These are phyloP conservation scores for Trachymyrmex cornetzi DNA, from an alignment of 1,140 invertebrate genomes.

Conservation along the genomic window DNA sequence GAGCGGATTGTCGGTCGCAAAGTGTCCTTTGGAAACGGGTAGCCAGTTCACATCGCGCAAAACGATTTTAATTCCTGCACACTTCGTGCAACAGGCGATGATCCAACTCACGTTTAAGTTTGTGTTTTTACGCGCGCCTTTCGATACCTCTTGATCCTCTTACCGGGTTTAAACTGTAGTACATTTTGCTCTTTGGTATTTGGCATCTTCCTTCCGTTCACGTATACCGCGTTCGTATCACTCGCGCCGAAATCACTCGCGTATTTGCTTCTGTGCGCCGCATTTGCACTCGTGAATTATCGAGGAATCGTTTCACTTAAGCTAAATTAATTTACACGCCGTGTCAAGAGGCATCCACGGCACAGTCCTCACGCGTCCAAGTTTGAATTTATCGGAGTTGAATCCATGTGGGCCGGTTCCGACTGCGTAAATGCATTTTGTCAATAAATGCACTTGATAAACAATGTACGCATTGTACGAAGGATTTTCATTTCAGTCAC, in stretches of 20 bases:
- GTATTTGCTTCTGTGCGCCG: background rate
- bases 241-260: slow-evolving; percentile 14
- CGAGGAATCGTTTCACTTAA: slow-evolving; percentile 10
- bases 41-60: background rate
- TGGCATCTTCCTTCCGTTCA: slow-evolving; percentile 8
- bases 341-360: background rate
- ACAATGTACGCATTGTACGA: background rate
- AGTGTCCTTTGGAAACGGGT: background rate
- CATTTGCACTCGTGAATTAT: slow-evolving; percentile 50
- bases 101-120: slow-evolving; percentile 42
- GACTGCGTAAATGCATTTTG: background rate
- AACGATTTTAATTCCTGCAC: slow-evolving; percentile 55
- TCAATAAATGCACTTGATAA: slow-evolving; percentile 36
- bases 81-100: slow-evolving; percentile 58
- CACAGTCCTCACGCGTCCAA: background rate
- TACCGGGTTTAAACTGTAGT: slow-evolving; percentile 46
- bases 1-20: slow-evolving; percentile 4
- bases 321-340: slow-evolving; percentile 34
- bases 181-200: slow-evolving; percentile 12
- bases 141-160: slow-evolving; percentile 63
- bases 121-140: slow-evolving; percentile 48
- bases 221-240: background rate
- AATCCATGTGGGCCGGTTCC: background rate
- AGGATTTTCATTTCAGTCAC: slow-evolving; percentile 26
- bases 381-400: background rate